phyloP scores from a whole-genome alignment of 1,140 invertebrate genomes.

The Fragariocoptes setiger region DNA sequence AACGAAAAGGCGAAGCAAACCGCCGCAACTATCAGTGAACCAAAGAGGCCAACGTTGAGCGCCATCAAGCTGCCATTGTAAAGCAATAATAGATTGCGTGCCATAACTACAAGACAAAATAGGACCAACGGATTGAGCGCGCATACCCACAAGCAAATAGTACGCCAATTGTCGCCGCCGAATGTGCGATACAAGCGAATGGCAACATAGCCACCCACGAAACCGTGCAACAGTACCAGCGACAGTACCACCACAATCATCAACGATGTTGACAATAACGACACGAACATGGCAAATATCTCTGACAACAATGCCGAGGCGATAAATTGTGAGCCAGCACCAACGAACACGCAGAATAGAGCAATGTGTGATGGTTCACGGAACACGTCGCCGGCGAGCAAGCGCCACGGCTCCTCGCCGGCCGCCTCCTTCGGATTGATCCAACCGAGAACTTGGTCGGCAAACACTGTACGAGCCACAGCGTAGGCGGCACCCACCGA shows the following conservation, averaged over 20 bases:
- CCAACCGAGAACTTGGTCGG: not conserved
- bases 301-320: constrained; percentile 22
- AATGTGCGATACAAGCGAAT: constrained; percentile 23
- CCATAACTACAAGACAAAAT: not conserved
- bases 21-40: constrained; percentile 19
- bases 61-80: not conserved
- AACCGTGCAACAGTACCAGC: constrained; percentile 22
- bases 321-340: constrained; percentile 21
- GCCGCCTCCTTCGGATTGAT: constrained; percentile 17
- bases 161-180: constrained; percentile 24
- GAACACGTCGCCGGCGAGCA: constrained; percentile 18
- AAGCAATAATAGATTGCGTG: not conserved
- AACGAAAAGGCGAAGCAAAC: constrained; percentile 24
- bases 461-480: not conserved
- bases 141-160: constrained; percentile 22
- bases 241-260: constrained; percentile 21
- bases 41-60: constrained; percentile 1
- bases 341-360: constrained; percentile 21
- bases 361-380: constrained; percentile 20
- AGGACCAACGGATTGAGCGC: constrained; percentile 21
- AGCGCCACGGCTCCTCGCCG: constrained; percentile 26
- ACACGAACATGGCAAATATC: constrained; percentile 24
- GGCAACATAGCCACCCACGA: constrained; percentile 22
- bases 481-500: not conserved
- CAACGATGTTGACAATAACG: constrained; percentile 24